Base-by-base conservation (phyloP, 2,888 invertebrate genomes). In the Flexamia atlantica region DNA sequence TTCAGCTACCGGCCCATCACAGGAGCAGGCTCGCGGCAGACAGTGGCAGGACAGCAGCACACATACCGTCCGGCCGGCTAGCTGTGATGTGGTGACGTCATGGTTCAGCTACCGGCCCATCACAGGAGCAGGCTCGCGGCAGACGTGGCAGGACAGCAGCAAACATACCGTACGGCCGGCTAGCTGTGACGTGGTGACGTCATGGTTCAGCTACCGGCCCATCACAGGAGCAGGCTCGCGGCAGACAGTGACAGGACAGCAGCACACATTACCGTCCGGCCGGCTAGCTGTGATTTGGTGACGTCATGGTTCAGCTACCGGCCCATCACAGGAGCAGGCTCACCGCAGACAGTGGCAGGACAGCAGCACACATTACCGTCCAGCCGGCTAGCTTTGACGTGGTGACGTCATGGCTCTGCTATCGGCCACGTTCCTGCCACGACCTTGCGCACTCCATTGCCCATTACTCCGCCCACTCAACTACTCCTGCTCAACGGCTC, bases 381-480 rank as follows among this genome's bases (percentile, higher is more conserved):
- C 46, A 17, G 36, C 36, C 9, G 36, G 9, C 36, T 17, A 17
- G 10, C 3, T 2, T 12, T 17, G 23, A 2, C 23, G 14, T 20
- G 12, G 57, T 57, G 57, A 57, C 57, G 57, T 57, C 57, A 57
- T 12, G 12, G 10, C n/a, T 4, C 46, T 12, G 17, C 46, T 46
- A 46, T 46, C 46, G 9, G 20, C 57, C 57, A 57, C 57, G 23
- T 57, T 57, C 20, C 57, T 57, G 20, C 57, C 57, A 17, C 57
- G 57, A 57, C 57, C 57, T 57, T 23, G 57, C 57, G 12, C 23
- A 3, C 57, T 7, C 20, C 3, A 57, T 57, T 23, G 57, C 57
- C 23, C 57, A 57, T 57, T 57, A 57, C 57, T 57, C 57, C 57
- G 23, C 57, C 57, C 57, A 57, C 57, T n/a, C 23, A 23, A 12